A percentile compares a stretch with the other conserved stretches of the same genome.
These are phyloP conservation scores for Thysanoteuthis rhombus DNA, from an alignment of 2,888 invertebrate genomes.

Conservation along the genomic window DNA sequence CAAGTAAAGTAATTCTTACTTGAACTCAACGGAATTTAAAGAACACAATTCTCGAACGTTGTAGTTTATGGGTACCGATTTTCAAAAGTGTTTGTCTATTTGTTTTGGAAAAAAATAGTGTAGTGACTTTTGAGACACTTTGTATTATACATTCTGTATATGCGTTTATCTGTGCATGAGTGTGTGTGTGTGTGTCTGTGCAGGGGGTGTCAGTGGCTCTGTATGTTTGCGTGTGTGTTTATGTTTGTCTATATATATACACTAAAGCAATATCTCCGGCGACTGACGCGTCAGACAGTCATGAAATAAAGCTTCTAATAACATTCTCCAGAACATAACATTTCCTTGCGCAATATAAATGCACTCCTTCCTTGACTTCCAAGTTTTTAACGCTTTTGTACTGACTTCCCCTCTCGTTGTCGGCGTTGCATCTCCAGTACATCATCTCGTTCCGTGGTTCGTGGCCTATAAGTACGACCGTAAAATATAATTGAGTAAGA, in stretches of 20 bases:
- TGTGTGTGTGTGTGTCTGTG: too few relatives aligned
- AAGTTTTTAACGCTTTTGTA: not conserved
- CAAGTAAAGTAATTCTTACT: too few relatives aligned
- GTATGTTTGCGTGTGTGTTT: too few relatives aligned
- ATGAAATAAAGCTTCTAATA: not conserved
- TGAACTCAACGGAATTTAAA: too few relatives aligned
- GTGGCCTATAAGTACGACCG: not conserved
- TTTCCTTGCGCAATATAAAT: not conserved
- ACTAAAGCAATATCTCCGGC: not conserved
- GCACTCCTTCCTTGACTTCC: not conserved
- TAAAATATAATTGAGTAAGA: not conserved
- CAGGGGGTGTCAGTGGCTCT: too few relatives aligned
- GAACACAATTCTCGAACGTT: too few relatives aligned
- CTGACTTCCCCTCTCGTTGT: not conserved
- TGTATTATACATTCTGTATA: too few relatives aligned
- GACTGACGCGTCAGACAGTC: not conserved
- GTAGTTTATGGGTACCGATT: too few relatives aligned
- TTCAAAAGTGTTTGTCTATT: too few relatives aligned
- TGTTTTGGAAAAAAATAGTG: too few relatives aligned
- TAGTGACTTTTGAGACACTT: too few relatives aligned
- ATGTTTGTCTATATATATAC: not conserved
- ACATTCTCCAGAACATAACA: not conserved
- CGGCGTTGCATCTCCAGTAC: not conserved
- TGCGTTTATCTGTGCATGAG: too few relatives aligned
- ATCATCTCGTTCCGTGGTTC: not conserved